Percentiles rank a stretch among this genome's conserved stretches.
These are phyloP conservation scores for Misgurnus mizolepis DNA, from an alignment of 2,113 vertebrate genomes.

Conservation along the genomic window DNA sequence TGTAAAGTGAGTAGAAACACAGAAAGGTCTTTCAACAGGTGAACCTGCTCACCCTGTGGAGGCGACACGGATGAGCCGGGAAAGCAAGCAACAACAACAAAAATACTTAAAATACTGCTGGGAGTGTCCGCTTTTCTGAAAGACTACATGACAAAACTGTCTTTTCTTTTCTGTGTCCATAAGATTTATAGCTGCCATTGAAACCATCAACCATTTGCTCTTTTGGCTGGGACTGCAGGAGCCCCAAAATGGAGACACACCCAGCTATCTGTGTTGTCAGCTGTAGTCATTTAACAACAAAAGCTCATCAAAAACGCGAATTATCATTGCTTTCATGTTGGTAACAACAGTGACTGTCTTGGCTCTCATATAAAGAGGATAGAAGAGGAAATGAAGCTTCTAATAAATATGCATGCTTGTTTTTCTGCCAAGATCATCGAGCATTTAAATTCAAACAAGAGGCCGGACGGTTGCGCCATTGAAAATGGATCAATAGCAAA, in stretches of 20 bases:
- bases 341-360: conserved; percentile 54
- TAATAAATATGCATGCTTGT: conserved; percentile 53
- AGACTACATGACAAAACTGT: conserved; percentile 28
- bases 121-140: conserved; percentile 17
- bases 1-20: not conserved
- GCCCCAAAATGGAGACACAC: conserved; percentile 48
- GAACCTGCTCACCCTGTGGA: conserved; percentile 40
- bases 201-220: conserved; percentile 41
- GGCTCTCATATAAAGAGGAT: conserved; percentile 53
- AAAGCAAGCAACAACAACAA: conserved; percentile 13
- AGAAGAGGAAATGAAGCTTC: conserved; percentile 44
- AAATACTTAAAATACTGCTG: conserved; percentile 30
- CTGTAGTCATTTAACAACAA: conserved; percentile 53
- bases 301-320: conserved; percentile 52
- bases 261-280: conserved; percentile 57
- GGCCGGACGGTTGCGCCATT: conserved; percentile 16
- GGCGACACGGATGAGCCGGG: conserved; percentile 34
- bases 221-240: conserved; percentile 56
- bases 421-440: conserved; percentile 26
- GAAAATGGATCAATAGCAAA: conserved; percentile 8
- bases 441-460: conserved; percentile 35
- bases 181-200: conserved; percentile 44
- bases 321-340: conserved; percentile 58
- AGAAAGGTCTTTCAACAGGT: conserved; percentile 19
- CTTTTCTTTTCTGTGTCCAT: conserved; percentile 53